Percentiles rank a stretch among this genome's conserved stretches.
Evolutionary conservation across 1,140 invertebrate genomes (phyloP).

Genomic region (Augochlora pura): DNA sequence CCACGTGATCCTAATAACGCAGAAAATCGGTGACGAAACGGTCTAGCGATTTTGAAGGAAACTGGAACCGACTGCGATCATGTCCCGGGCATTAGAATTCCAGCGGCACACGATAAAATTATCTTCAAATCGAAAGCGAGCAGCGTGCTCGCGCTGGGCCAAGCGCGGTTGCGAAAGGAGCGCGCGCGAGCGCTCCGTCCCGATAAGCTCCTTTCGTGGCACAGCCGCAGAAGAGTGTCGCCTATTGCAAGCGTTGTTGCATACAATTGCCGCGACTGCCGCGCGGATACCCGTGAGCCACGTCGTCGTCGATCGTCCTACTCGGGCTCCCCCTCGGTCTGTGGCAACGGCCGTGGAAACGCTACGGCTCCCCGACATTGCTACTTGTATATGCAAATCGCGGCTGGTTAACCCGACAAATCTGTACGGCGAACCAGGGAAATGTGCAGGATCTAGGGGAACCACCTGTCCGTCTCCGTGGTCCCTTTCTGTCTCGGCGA

Average conservation of each 20-base stretch:
- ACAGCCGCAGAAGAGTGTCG: slow-evolving; percentile 42
- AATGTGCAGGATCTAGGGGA: slow-evolving; percentile 23
- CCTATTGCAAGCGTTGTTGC: slow-evolving; percentile 45
- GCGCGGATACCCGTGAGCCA: slow-evolving; percentile 24
- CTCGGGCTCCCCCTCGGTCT: slow-evolving; percentile 11
- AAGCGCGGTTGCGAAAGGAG: slow-evolving; percentile 38
- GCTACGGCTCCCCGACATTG: slow-evolving; percentile 50
- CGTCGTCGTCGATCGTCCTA: background rate
- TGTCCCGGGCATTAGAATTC: background rate
- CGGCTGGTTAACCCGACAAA: slow-evolving; percentile 42
- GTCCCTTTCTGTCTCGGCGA: slow-evolving; percentile 8
- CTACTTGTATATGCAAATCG: slow-evolving; percentile 60
- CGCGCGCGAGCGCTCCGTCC: slow-evolving; percentile 38
- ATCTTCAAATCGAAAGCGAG: slow-evolving; percentile 24
- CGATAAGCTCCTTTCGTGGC: slow-evolving; percentile 53
- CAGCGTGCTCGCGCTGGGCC: slow-evolving; percentile 3
- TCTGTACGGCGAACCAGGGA: slow-evolving; percentile 29
- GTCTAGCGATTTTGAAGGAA: no score
- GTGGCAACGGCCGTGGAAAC: slow-evolving; percentile 51
- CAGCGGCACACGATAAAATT: slow-evolving; percentile 7
- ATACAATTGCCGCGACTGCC: slow-evolving; percentile 31
- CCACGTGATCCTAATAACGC: no score
- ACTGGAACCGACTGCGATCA: background rate
- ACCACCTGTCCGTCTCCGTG: slow-evolving; percentile 39
- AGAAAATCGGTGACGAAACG: no score